A percentile compares a stretch with the other conserved stretches of the same genome.
Conservation (phyloP, 2,888 invertebrate species). For the Diaprepes abbreviatus region DNA sequence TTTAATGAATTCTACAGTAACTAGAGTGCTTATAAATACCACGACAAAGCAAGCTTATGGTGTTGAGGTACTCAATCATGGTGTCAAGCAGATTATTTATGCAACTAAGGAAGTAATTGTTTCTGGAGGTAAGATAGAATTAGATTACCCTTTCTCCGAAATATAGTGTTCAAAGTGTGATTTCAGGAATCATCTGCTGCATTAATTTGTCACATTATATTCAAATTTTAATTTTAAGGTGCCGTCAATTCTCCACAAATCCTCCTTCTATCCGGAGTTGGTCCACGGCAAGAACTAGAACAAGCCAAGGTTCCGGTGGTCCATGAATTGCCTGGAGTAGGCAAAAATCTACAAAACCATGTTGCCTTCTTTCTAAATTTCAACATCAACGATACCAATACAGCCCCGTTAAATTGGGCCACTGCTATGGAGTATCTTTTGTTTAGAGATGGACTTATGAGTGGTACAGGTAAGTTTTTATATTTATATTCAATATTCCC, state of each 20-base stretch:
- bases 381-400: slow-evolving; percentile 86
- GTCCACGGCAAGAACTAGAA: slow-evolving; percentile 79
- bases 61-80: slow-evolving; percentile 77
- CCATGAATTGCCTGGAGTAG: slow-evolving; percentile 85
- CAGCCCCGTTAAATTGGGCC: slow-evolving; percentile 90
- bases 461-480: slow-evolving; percentile 79
- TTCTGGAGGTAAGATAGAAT: slow-evolving; percentile 66
- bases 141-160: too few relatives aligned
- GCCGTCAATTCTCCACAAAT: slow-evolving; percentile 96
- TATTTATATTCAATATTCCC: too few relatives aligned
- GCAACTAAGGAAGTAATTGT: slow-evolving; percentile 80
- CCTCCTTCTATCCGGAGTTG: slow-evolving; percentile 90
- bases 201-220: too few relatives aligned
- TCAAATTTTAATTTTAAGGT: slow-evolving; percentile 70
- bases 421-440: slow-evolving; percentile 92
- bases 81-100: slow-evolving; percentile 72
- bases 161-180: too few relatives aligned
- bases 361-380: slow-evolving; percentile 86
- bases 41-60: slow-evolving; percentile 82
- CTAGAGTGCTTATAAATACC: slow-evolving; percentile 82
- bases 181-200: too few relatives aligned
- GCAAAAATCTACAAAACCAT: slow-evolving; percentile 88
- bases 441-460: slow-evolving; percentile 90
- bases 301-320: slow-evolving; percentile 75
- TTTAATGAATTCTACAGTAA: slow-evolving; percentile 85